phyloP scores from a whole-genome alignment of 2,797 vertebrate genomes.

The Helarctos malayanus region DNA sequence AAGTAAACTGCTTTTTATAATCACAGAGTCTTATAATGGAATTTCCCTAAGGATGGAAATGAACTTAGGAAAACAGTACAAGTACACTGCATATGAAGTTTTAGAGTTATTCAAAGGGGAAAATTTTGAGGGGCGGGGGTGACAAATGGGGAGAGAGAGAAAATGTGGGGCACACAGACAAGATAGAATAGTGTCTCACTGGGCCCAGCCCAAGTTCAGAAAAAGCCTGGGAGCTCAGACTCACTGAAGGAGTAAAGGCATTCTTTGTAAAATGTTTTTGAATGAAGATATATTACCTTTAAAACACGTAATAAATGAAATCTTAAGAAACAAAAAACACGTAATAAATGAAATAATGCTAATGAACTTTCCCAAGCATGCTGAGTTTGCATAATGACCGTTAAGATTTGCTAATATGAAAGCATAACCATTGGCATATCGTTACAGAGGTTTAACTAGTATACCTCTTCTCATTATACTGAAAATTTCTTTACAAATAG shows the following conservation, averaged over 20 bases:
- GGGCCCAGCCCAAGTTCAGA: not conserved
- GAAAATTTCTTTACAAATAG: not conserved
- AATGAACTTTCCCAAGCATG: not conserved
- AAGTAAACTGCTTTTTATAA: not conserved
- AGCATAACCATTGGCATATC: not conserved
- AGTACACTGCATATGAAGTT: not conserved
- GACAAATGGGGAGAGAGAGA: not conserved
- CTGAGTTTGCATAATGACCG: not conserved
- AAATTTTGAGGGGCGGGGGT: rapidly evolving
- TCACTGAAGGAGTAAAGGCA: not conserved
- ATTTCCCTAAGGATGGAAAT: not conserved
- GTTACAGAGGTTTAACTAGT: not conserved
- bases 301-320: not conserved
- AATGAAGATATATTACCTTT: conserved; percentile 3
- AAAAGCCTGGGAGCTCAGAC: not conserved
- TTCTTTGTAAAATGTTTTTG: not conserved
- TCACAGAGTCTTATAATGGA: not conserved
- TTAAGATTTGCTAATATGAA: not conserved
- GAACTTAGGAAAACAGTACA: not conserved
- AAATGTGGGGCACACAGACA: not conserved
- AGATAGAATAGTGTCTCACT: not conserved
- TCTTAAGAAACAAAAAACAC: not conserved
- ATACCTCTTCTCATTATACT: not conserved
- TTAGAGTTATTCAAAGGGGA: not conserved
- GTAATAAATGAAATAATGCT: not conserved